These are phyloP conservation scores for Perithous albicinctus DNA, from an alignment of 2,888 invertebrate species.

Conservation along the genomic window DNA sequence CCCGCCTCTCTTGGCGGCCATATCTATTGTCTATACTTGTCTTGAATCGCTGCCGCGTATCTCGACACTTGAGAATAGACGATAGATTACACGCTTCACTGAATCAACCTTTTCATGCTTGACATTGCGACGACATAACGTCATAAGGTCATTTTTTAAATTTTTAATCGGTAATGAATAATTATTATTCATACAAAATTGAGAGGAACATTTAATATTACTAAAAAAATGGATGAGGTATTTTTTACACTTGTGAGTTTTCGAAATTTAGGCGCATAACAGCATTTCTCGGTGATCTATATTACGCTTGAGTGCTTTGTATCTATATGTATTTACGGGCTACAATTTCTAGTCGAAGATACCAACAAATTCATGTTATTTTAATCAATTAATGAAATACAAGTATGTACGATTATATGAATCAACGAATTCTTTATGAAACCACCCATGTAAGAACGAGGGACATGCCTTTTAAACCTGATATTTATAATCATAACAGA, in stretches of 20 bases:
- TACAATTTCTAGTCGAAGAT: background rate
- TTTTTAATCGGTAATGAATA: background rate
- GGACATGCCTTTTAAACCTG: background rate
- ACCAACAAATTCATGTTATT: background rate
- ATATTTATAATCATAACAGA: background rate
- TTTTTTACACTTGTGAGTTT: too few species aligned
- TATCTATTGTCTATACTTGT: background rate
- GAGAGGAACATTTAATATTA: too few species aligned
- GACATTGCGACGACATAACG: background rate
- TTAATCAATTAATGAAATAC: background rate
- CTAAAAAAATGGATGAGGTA: too few species aligned
- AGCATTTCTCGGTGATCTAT: too few species aligned
- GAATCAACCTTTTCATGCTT: background rate
- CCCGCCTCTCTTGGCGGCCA: background rate
- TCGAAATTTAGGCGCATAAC: too few species aligned
- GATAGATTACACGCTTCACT: background rate
- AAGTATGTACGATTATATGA: background rate
- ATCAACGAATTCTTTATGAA: background rate
- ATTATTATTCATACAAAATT: background rate
- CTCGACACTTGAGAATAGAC: background rate
- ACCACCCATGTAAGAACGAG: background rate
- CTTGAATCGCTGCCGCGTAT: background rate
- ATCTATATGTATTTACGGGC: background rate
- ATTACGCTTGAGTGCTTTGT: too few species aligned
- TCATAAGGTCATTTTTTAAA: background rate